Base-by-base conservation (phyloP, 2,888 invertebrate genomes). In the Cynaeus angustus region DNA sequence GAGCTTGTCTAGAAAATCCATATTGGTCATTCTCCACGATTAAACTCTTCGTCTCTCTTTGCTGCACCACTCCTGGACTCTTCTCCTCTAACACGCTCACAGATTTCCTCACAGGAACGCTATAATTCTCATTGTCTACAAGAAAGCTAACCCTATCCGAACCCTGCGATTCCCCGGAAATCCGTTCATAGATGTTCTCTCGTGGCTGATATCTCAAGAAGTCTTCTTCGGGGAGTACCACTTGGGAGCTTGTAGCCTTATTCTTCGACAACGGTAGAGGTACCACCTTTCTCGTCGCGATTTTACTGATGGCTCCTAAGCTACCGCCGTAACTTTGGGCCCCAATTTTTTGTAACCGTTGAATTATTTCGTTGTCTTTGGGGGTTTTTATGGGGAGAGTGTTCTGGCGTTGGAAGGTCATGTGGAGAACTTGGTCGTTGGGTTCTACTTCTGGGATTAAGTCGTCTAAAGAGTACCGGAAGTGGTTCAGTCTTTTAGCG, bases 381-480 rank as follows among this genome's bases (percentile, higher is more conserved):
- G 73, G 58, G 8, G 56, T 37, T 8, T 66, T 52, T 1, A 68
- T 16, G 1, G 74, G 74, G 46, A 75, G 53, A 5, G 75, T 75
- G 45, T 75, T 77, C 48, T 75, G 74, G 10, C 74, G 48, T 70
- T 71, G 68, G 58, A 77, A 14, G 46, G 12, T 9, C 38, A 37
- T 52, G 12, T 3, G 28, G 12, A 16, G 14, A 12, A 48, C 67
- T 55, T 61, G 58, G 56, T 62, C 68, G 56, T 38, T 33, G 7
- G 59, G 56, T 4, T 71, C 71, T 1, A 6, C n/a, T 64, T 68
- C 26, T 9, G 70, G 67, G 9, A 68, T 9, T 1, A 79, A 41
- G 72, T 83, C 83, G 56, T 85, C 84, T 26, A 83, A 72, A 1
- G 85, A 86, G 75, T 86, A 85, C 62, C 86, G 77, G 74, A 86